Conservation (phyloP, 2,888 invertebrate species). For the Cistogaster globosa region DNA sequence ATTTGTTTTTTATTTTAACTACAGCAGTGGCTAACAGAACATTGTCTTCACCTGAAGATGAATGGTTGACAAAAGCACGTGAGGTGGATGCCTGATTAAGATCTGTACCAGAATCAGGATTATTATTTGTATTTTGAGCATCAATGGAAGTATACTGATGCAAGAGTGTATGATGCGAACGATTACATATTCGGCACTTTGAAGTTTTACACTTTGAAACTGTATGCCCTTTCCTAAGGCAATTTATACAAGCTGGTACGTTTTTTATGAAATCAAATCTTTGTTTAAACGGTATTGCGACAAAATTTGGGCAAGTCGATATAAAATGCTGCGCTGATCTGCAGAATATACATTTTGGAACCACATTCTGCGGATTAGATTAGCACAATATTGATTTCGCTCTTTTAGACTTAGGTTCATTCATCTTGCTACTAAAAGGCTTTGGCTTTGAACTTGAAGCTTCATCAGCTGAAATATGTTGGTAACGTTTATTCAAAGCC, state of each 20-base stretch:
- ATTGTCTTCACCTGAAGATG: constrained; percentile 11
- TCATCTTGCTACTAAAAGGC: too few relatives aligned
- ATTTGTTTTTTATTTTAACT: constrained; percentile 13
- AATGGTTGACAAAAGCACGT: constrained; percentile 9
- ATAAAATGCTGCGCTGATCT: constrained; percentile 1
- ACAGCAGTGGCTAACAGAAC: neutral
- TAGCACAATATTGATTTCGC: too few relatives aligned
- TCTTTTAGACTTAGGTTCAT: too few relatives aligned
- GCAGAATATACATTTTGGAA: constrained; percentile 13
- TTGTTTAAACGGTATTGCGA: neutral
- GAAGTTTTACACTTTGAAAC: constrained; percentile 5
- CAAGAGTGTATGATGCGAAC: constrained; percentile 4
- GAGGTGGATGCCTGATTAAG: neutral
- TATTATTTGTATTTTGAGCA: neutral
- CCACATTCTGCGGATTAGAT: too few relatives aligned
- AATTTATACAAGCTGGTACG: constrained; percentile 23
- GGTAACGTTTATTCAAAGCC: too few relatives aligned
- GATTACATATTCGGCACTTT: constrained; percentile 6
- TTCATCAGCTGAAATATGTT: constrained; percentile 43
- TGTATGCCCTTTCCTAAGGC: constrained; percentile 19
- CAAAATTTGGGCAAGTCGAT: neutral
- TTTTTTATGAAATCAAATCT: constrained; percentile 19
- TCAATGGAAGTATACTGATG: constrained; percentile 1
- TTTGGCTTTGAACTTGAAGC: constrained; percentile 8
- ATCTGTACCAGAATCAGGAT: neutral